Percentiles rank a stretch among this genome's conserved stretches.
These are phyloP conservation scores for Auanema freiburgensis DNA, from an alignment of 2,888 invertebrate species.

Conservation along the genomic window DNA sequence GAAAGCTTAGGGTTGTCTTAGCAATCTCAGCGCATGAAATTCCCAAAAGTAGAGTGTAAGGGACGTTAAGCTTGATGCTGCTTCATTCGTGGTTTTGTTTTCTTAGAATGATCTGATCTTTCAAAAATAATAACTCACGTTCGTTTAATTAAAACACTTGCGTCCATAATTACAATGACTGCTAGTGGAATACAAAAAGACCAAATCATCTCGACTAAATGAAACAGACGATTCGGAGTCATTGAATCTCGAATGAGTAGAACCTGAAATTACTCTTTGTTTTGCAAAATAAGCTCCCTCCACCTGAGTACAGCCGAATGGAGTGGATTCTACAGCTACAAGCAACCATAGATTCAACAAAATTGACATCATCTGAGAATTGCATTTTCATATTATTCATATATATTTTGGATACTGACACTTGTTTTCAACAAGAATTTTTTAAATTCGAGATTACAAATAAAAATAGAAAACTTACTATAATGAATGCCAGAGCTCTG, in stretches of 20 bases:
- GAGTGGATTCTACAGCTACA: slow-evolving; percentile 22
- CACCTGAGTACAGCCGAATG: slow-evolving; percentile 28
- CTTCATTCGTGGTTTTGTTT: too few relatives aligned
- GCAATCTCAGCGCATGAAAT: neutral
- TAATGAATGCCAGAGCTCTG: slow-evolving; percentile 32
- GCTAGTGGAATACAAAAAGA: slow-evolving; percentile 32
- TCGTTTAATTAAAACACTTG: slow-evolving; percentile 26
- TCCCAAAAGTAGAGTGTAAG: neutral
- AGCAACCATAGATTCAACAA: slow-evolving; percentile 30
- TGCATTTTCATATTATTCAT: neutral
- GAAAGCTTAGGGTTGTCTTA: neutral
- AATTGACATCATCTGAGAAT: slow-evolving; percentile 26
- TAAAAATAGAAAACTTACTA: slow-evolving; percentile 20
- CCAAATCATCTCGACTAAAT: slow-evolving; percentile 30
- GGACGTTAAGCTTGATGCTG: too few relatives aligned
- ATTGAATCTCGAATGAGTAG: neutral
- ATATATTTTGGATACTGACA: neutral
- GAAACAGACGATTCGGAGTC: slow-evolving; percentile 29
- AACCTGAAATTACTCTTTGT: neutral
- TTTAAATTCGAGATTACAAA: neutral
- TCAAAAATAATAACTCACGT: slow-evolving; percentile 16
- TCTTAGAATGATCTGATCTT: too few relatives aligned
- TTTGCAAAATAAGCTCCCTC: neutral
- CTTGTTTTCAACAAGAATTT: neutral
- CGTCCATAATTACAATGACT: slow-evolving; percentile 33